phyloP scores from a whole-genome alignment of 2,113 vertebrate species.

The Hippocampus barbouri region DNA sequence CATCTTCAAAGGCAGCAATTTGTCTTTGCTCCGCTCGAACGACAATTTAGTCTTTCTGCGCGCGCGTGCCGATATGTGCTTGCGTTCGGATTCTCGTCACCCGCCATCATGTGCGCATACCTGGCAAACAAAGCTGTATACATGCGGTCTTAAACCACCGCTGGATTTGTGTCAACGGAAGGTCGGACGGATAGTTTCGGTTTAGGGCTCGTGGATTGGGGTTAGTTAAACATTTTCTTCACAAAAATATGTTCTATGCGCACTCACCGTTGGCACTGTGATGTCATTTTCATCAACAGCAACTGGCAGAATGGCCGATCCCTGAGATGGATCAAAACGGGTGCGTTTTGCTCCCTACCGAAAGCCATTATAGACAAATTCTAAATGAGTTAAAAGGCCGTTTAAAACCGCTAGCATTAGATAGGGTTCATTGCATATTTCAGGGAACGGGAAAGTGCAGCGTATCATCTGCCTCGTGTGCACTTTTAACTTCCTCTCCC shows the following conservation, averaged over 20 bases:
- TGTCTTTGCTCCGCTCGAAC: conserved; percentile 59
- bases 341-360: not conserved
- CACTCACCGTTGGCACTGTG: not conserved
- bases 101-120: not conserved
- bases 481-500: conserved; percentile 48
- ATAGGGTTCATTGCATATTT: not conserved
- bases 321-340: too few relatives aligned
- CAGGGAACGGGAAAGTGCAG: not conserved
- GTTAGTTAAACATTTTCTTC: too few relatives aligned
- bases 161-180: not conserved
- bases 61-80: not conserved
- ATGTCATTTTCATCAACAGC: too few relatives aligned
- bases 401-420: not conserved
- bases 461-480: conserved; percentile 16
- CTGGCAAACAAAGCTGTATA: not conserved
- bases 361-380: not conserved
- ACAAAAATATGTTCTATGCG: not conserved
- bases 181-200: too few relatives aligned
- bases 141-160: not conserved
- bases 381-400: not conserved
- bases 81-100: not conserved
- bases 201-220: too few relatives aligned
- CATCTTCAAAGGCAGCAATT: conserved; percentile 63
- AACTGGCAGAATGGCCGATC: too few relatives aligned
- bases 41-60: conserved; percentile 28